A percentile compares a stretch with the other conserved stretches of the same genome.
Evolutionary conservation across 2,888 invertebrate genomes (phyloP).

Genomic region (Drosophila kanekoi): DNA sequence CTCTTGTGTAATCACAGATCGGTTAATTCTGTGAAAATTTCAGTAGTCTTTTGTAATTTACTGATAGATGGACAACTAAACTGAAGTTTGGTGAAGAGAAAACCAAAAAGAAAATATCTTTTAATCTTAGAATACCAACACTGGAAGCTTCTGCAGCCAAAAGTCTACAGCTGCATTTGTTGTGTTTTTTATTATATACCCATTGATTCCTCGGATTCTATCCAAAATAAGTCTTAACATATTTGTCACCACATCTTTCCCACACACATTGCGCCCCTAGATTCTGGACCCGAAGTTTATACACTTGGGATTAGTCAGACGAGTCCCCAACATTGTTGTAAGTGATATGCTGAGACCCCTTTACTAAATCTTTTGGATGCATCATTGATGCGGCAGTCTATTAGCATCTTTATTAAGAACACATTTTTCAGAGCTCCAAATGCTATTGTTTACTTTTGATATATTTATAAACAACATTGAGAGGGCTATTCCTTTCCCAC

Average conservation of each 20-base stretch:
- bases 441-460: slow-evolving; percentile 63
- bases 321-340: slow-evolving; percentile 31
- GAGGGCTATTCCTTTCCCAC: slow-evolving; percentile 64
- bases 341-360: slow-evolving; percentile 69
- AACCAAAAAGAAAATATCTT: not conserved
- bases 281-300: slow-evolving; percentile 23
- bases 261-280: slow-evolving; percentile 10
- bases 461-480: slow-evolving; percentile 68
- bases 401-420: slow-evolving; percentile 74
- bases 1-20: slow-evolving; percentile 17
- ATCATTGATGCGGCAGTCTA: slow-evolving; percentile 54
- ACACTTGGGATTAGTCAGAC: slow-evolving; percentile 36
- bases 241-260: not conserved
- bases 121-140: not conserved
- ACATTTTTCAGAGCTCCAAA: slow-evolving; percentile 61
- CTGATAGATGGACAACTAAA: not conserved
- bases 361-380: slow-evolving; percentile 40
- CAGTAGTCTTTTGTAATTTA: slow-evolving; percentile 13
- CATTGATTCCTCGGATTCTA: no score
- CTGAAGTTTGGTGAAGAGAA: not conserved
- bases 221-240: not conserved
- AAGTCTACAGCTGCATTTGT: no score
- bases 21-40: slow-evolving; percentile 6
- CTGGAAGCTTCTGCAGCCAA: no score
- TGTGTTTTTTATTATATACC: no score